Evolutionary conservation across 2,113 vertebrate species (phyloP), one percentile per base, ranked within the genome.

Genomic region (Centropus unirufus): DNA sequence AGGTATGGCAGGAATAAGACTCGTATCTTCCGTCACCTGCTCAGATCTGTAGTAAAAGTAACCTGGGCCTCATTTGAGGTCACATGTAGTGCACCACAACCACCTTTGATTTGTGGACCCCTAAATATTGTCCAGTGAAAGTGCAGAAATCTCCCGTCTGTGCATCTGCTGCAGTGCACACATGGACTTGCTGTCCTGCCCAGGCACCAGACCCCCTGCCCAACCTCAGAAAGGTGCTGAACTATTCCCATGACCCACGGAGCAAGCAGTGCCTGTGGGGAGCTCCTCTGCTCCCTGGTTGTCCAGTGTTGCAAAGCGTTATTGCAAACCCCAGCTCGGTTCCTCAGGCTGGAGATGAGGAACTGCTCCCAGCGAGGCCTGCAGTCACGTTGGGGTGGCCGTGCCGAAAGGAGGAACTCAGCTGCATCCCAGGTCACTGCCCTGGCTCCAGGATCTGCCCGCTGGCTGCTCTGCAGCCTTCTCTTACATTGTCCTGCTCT

Each of bases 321-420:
- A 16, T 34, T 44, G 42, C 81, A 49, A 46, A 8, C 32, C 30
- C 47, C 8, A 46, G 14, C 6, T 19, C 23, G 11, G 1, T 12
- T 18, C 51, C 10, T 26, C 3, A 26, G 47, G 49, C 21, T 39
- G 89, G 89, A 44, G 73, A 93, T 93, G 91, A 92, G 96, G 95
- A 96, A 96, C 96, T 93, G 87, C 2, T 6, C 4, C 51, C 72
- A 44, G 67, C 90, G 4, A 11, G 54, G 54, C 92, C 72, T 23
- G 1, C 42, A 52, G 94, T 96, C 92, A 82, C 46, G 49, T 14
- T 97, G 94, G 61, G 72, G 76, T 63, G 76, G 68, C 88, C 77
- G 83, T 3, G 69, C 92, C 1, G 1, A 39, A 96, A 97, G 96
- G 78, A 92, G 95, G 96, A 97, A 96, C 96, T 97, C 73, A 1